These are phyloP conservation scores for Pyrocoelia pectoralis DNA, from an alignment of 2,888 invertebrate species.

Conservation along the genomic window DNA sequence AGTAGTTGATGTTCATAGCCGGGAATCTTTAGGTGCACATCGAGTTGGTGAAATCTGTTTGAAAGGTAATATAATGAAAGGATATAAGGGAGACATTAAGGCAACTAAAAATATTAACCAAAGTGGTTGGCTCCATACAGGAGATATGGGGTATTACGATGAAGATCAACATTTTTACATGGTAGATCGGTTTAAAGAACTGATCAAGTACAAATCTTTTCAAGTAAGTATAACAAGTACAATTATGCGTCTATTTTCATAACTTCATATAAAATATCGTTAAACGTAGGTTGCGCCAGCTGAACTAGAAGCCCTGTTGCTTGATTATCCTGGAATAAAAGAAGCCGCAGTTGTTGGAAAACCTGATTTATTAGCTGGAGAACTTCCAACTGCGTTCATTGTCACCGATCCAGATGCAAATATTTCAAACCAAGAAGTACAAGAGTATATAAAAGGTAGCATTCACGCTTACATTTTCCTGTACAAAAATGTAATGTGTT, in stretches of 20 bases:
- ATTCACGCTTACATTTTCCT: too few species aligned
- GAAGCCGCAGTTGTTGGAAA: conserved; percentile 86
- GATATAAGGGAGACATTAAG: conserved; percentile 75
- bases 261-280: too few species aligned
- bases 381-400: conserved; percentile 80
- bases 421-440: conserved; percentile 60
- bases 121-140: conserved; percentile 81
- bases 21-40: conserved; percentile 67
- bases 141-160: conserved; percentile 86
- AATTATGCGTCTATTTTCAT: too few species aligned
- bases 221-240: conserved; percentile 69
- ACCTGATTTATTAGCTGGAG: conserved; percentile 77
- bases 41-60: conserved; percentile 83
- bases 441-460: conserved; percentile 60
- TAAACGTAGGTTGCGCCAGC: conserved; percentile 75
- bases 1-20: conserved; percentile 70
- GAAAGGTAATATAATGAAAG: conserved; percentile 68
- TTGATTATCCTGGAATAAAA: conserved; percentile 74
- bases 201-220: conserved; percentile 90
- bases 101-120: conserved; percentile 72
- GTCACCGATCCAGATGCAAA: conserved; percentile 67
- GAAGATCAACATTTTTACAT: conserved; percentile 80
- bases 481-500: too few species aligned
- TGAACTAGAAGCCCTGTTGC: conserved; percentile 83
- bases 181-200: conserved; percentile 86